Percentiles rank a stretch among this genome's conserved stretches.
Evolutionary conservation across 2,113 vertebrate species (phyloP).

Genomic region (Cyphomyrus discorhynchus): DNA sequence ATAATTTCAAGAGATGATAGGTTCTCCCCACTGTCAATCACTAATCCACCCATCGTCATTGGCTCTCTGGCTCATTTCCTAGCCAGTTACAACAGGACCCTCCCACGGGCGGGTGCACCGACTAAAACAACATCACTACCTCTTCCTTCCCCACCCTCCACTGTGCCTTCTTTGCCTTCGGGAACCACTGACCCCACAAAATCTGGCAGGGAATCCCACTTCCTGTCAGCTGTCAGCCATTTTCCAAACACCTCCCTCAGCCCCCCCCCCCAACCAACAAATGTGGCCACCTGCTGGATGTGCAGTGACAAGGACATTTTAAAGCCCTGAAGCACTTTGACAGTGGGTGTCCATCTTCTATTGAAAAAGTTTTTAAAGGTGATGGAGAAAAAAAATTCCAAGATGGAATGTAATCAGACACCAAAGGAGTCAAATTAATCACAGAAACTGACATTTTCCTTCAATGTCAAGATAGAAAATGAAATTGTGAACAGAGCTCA

Average conservation of each 20-base stretch:
- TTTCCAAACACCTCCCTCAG: conserved; percentile 8
- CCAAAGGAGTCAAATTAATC: background rate
- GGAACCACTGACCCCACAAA: conserved; percentile 17
- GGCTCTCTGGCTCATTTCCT: conserved; percentile 32
- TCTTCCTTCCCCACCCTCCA: conserved; percentile 13
- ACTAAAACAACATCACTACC: conserved; percentile 38
- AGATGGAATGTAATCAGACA: background rate
- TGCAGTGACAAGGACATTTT: background rate
- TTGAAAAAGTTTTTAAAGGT: background rate
- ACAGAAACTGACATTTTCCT: background rate
- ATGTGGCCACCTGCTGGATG: background rate
- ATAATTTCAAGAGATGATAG: background rate
- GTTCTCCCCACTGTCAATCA: background rate
- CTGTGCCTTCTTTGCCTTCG: background rate
- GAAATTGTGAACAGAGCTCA: background rate
- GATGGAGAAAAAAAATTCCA: background rate
- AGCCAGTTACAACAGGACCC: conserved; percentile 31
- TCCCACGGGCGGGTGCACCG: conserved; percentile 31
- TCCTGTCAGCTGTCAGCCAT: conserved; percentile 23
- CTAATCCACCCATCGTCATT: conserved; percentile 11
- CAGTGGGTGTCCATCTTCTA: background rate
- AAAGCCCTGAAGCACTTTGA: background rate
- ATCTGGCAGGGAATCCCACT: conserved; percentile 20
- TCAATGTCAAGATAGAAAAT: background rate
- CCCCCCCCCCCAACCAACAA: background rate